These are phyloP conservation scores for Mellilla xanthometata DNA, from an alignment of 2,888 invertebrate genomes.

Conservation along the genomic window DNA sequence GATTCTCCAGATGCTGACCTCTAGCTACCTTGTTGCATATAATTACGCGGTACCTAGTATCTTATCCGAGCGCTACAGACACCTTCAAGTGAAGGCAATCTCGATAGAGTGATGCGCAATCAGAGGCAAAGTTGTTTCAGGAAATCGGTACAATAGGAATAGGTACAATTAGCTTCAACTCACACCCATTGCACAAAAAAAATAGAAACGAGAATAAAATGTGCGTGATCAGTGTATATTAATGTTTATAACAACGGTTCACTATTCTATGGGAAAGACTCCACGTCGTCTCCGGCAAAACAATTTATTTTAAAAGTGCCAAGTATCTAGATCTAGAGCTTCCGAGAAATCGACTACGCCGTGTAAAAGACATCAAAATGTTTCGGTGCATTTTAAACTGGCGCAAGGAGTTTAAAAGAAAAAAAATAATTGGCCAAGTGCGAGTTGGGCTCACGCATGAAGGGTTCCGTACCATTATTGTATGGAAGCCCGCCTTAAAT, in stretches of 20 bases:
- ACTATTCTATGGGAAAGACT: conserved; percentile 5
- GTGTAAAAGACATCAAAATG: conserved; percentile 35
- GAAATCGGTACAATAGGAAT: conserved; percentile 6
- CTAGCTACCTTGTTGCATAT: conserved; percentile 16
- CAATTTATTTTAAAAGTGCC: conserved; percentile 11
- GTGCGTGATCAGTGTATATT: conserved; percentile 11
- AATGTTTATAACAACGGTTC: conserved; percentile 3
- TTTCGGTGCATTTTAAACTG: conserved; percentile 27
- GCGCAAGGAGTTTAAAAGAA: conserved; percentile 19
- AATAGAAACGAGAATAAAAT: conserved; percentile 4
- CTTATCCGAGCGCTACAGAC: background rate
- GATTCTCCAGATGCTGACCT: conserved; percentile 16
- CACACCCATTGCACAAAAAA: background rate
- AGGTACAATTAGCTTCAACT: conserved; percentile 3
- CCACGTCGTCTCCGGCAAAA: conserved; percentile 4
- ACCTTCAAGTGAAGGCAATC: conserved; percentile 1
- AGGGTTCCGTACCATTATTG: too few relatives aligned
- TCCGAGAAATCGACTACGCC: conserved; percentile 25
- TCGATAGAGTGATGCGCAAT: conserved; percentile 1
- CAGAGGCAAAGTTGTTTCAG: conserved; percentile 1
- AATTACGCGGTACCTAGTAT: conserved; percentile 9
- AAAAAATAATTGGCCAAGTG: too few relatives aligned
- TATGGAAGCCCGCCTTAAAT: too few relatives aligned
- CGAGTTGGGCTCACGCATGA: too few relatives aligned
- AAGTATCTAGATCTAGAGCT: conserved; percentile 25